Evolutionary conservation across 2,113 vertebrate genomes (phyloP).

Genomic region (Eudyptes chrysolophus): DNA sequence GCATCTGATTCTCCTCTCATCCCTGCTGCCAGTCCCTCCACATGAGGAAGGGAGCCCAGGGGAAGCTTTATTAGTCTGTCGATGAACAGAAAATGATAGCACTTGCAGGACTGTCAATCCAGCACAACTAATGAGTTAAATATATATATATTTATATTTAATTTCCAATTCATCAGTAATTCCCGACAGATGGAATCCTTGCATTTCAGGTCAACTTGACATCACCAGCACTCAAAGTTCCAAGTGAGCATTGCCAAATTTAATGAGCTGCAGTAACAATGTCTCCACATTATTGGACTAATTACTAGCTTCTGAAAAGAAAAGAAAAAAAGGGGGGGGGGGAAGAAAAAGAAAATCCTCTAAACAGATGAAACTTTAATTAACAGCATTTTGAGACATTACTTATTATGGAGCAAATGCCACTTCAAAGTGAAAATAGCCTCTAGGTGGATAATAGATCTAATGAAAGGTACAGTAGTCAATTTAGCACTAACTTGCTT

Average conservation of each 20-base stretch:
- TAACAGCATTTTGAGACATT: slow-evolving; percentile 52
- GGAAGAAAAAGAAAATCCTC: slow-evolving; percentile 14
- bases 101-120: slow-evolving; percentile 39
- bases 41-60: neutral
- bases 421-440: slow-evolving; percentile 65
- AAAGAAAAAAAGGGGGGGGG: neutral
- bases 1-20: slow-evolving; percentile 18
- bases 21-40: neutral
- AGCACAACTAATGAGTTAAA: slow-evolving; percentile 44
- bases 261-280: slow-evolving; percentile 65
- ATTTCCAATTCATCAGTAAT: slow-evolving; percentile 34
- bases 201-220: slow-evolving; percentile 50
- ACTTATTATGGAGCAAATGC: slow-evolving; percentile 53
- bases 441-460: slow-evolving; percentile 40
- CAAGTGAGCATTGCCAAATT: slow-evolving; percentile 60
- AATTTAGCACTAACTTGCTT: neutral
- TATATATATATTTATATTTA: slow-evolving; percentile 32
- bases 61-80: slow-evolving; percentile 43
- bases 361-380: slow-evolving; percentile 72
- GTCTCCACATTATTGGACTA: slow-evolving; percentile 53
- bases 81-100: slow-evolving; percentile 18
- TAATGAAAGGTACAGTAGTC: neutral
- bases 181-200: slow-evolving; percentile 64
- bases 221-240: slow-evolving; percentile 49
- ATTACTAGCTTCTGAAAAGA: slow-evolving; percentile 55